Conservation (phyloP, 2,113 vertebrate species). For the Oxyruncus cristatus region DNA sequence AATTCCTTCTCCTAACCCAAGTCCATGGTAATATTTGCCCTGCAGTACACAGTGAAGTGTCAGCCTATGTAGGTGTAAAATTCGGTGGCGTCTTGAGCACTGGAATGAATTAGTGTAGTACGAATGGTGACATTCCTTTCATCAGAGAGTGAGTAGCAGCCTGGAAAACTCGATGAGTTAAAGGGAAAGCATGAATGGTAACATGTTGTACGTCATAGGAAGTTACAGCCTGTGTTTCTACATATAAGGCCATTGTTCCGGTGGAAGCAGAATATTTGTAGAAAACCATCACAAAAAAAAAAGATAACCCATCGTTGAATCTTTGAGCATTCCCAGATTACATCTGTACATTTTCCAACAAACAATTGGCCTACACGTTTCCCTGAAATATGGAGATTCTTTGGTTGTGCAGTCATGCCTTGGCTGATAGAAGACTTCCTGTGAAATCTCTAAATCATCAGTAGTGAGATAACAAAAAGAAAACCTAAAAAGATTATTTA, state of each 20-base stretch:
- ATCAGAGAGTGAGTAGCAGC: neutral
- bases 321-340: slow-evolving; percentile 68
- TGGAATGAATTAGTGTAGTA: neutral
- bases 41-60: neutral
- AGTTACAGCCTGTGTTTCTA: neutral
- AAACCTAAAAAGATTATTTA: slow-evolving; percentile 40
- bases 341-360: slow-evolving; percentile 69
- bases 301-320: neutral
- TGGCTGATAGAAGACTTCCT: slow-evolving; percentile 62
- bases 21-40: neutral
- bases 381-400: slow-evolving; percentile 46
- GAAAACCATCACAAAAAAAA: neutral
- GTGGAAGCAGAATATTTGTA: neutral
- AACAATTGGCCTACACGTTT: slow-evolving; percentile 54
- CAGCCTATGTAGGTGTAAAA: slow-evolving; percentile 28
- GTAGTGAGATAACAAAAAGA: slow-evolving; percentile 40
- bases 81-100: neutral
- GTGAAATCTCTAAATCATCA: slow-evolving; percentile 75
- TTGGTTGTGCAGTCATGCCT: slow-evolving; percentile 58
- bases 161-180: slow-evolving; percentile 48
- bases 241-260: slow-evolving; percentile 73
- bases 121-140: slow-evolving; percentile 35
- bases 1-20: neutral
- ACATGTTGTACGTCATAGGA: slow-evolving; percentile 44
- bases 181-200: slow-evolving; percentile 25